phyloP scores from a whole-genome alignment of 2,797 vertebrate species.

The Apodemus agrarius region DNA sequence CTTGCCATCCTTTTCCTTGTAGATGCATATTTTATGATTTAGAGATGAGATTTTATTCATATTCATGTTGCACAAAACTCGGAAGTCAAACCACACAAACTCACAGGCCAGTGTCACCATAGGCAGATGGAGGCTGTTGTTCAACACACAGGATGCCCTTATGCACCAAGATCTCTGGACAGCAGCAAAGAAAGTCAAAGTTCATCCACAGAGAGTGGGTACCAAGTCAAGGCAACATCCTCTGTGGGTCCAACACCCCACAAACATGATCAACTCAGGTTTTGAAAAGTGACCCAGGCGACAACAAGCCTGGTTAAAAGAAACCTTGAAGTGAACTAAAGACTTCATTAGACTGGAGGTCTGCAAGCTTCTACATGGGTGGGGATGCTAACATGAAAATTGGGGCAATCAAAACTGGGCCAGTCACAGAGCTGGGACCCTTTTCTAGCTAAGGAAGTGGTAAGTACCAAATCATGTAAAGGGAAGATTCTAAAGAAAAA shows the following conservation, averaged over 20 bases:
- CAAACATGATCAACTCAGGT: neutral
- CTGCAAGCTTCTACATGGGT: neutral
- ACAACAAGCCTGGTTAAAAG: neutral
- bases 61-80: conserved; percentile 10
- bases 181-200: neutral
- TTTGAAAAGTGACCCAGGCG: neutral
- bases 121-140: neutral
- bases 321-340: neutral
- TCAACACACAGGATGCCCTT: neutral
- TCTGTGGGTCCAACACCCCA: neutral
- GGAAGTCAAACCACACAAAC: neutral
- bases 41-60: neutral
- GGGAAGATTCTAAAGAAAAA: neutral
- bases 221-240: neutral
- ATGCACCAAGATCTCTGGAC: neutral
- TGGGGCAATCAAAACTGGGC: neutral
- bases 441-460: conserved; percentile 13
- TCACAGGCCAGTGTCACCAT: neutral
- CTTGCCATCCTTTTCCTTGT: neutral
- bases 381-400: neutral
- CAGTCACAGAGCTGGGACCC: neutral
- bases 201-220: rapidly evolving
- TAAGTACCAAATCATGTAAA: neutral
- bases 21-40: neutral
- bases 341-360: neutral